Evolutionary conservation across 2,888 invertebrate species (phyloP).

Genomic region (Apamea sordens): DNA sequence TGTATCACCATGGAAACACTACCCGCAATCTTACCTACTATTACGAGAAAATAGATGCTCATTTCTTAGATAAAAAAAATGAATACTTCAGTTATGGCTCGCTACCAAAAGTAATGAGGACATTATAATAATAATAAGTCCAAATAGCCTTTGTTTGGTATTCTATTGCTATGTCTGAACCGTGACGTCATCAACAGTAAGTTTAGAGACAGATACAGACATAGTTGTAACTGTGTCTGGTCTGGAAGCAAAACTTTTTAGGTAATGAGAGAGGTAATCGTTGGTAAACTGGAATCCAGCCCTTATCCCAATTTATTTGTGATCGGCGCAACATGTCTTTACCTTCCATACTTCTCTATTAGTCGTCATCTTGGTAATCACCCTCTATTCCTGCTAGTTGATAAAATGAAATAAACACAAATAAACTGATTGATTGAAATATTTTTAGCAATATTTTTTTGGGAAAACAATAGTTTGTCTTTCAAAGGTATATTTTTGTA

Average conservation of each 20-base stretch:
- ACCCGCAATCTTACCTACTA: background rate
- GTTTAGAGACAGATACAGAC: background rate
- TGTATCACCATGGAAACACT: background rate
- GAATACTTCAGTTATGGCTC: constrained; percentile 32
- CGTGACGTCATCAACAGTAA: constrained; percentile 17
- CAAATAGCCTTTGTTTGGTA: constrained; percentile 33
- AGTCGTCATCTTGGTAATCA: too few species aligned
- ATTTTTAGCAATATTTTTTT: background rate
- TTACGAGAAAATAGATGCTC: constrained; percentile 27
- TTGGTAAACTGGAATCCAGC: background rate
- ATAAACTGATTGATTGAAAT: too few species aligned
- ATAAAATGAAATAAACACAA: too few species aligned
- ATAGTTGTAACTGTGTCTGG: background rate
- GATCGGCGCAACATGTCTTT: too few species aligned
- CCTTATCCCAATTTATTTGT: too few species aligned
- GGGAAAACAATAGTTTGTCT: background rate
- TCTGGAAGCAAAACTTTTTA: background rate
- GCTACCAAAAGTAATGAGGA: constrained; percentile 39
- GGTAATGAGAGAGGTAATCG: background rate
- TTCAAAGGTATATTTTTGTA: background rate
- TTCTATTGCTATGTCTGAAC: constrained; percentile 28
- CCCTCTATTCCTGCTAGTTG: too few species aligned
- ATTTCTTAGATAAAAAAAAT: constrained; percentile 38
- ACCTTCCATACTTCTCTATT: too few species aligned
- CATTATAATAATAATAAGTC: constrained; percentile 49